Conservation (phyloP, 2,113 vertebrate genomes). For the Trogon surrucura region DNA sequence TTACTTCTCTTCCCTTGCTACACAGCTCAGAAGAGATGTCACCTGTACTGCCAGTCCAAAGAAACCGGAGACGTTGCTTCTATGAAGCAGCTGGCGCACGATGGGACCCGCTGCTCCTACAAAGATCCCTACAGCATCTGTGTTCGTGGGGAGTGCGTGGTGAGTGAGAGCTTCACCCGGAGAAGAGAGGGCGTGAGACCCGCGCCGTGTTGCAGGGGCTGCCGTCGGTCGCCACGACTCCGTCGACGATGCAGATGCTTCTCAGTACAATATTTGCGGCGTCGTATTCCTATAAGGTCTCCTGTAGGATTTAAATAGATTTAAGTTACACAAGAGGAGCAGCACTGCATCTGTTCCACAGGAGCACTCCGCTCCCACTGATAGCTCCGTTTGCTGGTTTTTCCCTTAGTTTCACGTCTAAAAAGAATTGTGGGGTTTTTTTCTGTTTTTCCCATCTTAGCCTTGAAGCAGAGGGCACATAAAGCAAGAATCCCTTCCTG, state of each 20-base stretch:
- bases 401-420: neutral
- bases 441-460: neutral
- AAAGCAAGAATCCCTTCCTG: neutral
- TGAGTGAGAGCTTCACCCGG: conserved; percentile 70
- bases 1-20: neutral
- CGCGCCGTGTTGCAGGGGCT: no score
- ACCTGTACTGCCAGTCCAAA: conserved; percentile 94
- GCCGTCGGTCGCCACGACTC: neutral
- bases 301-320: neutral
- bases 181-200: no score
- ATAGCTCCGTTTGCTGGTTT: neutral
- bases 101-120: conserved; percentile 95
- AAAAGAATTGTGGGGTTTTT: neutral
- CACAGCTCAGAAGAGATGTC: conserved; percentile 90
- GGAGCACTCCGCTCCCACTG: neutral
- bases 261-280: neutral
- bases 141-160: conserved; percentile 95
- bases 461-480: neutral
- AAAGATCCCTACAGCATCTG: conserved; percentile 94
- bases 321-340: neutral
- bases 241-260: accelerated
- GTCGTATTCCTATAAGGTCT: neutral
- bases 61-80: conserved; percentile 86
- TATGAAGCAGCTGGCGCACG: conserved; percentile 93
- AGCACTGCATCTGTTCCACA: neutral